Percentiles rank a stretch among this genome's conserved stretches.
phyloP scores from a whole-genome alignment of 2,113 vertebrate species.

The Sula dactylatra region DNA sequence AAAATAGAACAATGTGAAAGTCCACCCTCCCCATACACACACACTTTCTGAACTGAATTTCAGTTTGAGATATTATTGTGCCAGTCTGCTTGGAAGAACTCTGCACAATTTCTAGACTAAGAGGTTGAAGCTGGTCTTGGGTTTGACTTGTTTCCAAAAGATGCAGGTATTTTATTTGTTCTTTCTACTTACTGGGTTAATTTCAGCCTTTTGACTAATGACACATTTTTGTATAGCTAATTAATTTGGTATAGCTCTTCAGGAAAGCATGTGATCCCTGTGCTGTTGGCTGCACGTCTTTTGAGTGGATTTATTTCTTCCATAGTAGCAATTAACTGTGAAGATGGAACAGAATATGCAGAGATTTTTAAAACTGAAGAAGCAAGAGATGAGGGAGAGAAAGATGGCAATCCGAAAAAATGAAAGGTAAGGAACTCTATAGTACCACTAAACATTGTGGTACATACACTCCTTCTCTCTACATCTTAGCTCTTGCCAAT shows the following conservation, averaged over 20 bases:
- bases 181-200: background rate
- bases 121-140: background rate
- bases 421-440: background rate
- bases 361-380: background rate
- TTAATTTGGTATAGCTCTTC: background rate
- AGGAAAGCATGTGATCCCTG: background rate
- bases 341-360: background rate
- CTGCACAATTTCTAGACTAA: background rate
- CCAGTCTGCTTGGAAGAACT: background rate
- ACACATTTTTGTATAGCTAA: background rate
- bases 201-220: background rate
- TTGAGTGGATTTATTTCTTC: background rate
- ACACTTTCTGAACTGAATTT: background rate
- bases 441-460: background rate
- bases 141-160: background rate
- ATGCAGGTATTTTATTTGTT: background rate
- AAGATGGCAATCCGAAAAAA: background rate
- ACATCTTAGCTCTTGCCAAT: background rate
- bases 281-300: background rate
- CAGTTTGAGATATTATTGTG: background rate
- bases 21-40: accelerated
- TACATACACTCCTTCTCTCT: background rate
- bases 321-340: background rate
- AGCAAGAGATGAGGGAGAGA: background rate
- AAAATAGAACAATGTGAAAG: background rate